Base-by-base conservation (phyloP, 2,888 invertebrate genomes). In the Dasysyrphus tricinctus region DNA sequence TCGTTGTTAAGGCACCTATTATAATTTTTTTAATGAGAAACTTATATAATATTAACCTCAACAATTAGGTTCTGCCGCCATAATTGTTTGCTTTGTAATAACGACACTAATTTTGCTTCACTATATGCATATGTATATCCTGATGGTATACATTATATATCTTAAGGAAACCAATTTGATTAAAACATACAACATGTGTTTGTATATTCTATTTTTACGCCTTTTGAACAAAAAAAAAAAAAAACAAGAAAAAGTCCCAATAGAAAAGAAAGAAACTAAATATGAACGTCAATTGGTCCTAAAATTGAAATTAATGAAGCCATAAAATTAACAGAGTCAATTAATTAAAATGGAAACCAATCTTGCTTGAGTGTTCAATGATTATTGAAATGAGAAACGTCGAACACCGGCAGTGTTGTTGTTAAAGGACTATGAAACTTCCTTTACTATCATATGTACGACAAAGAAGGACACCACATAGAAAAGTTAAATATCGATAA, bases 231-330 rank as follows among this genome's bases (percentile, higher is more conserved):
- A 24, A 32, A 16, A 29, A 37, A 34, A 34, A 39, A 37, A 34
- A 34, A 39, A 12, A 42, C 65, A 6, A 24, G 19, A 16, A 29
- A 37, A 34, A 34, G 32, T 11, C 32, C n/a, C 9, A n/a, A 29
- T 12, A 44, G 39, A 57, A 65, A 47, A 37, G 44, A 69, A 57
- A 51, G 54, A 73, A 54, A 37, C 72, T 54, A 73, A 77, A 67
- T 72, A 80, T 59, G 34, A 77, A 78, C 69, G 81, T 77, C 73
- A 67, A 57, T 57, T 49, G 24, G 77, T 86, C 81, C 81, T 86
- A 78, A 86, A 86, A 86, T 74, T 74, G 74, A 86, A 86, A 86
- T 81, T 81, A 81, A 86, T 74, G 85, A 86, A 86, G 85, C 85
- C 85, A 86, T 86, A 86, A 86, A 86, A 86, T 81, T 81, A 78